Evolutionary conservation across 2,888 invertebrate genomes (phyloP).

Genomic region (Lasioglossum morio): DNA sequence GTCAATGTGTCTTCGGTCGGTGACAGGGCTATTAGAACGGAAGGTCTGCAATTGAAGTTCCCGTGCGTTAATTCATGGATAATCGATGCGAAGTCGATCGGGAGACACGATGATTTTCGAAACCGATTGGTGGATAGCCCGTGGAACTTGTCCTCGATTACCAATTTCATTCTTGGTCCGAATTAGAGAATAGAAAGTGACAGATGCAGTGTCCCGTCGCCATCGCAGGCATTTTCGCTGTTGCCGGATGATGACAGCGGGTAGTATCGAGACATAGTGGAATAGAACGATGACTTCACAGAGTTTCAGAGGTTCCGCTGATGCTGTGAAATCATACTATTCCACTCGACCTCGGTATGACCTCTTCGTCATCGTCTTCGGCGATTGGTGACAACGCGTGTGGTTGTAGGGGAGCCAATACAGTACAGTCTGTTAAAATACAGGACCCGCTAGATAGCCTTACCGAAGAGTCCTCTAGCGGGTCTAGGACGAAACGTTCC

Average conservation of each 20-base stretch:
- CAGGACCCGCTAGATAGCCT: no score
- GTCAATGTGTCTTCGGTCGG: slow-evolving; percentile 40
- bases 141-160: not conserved
- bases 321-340: not conserved
- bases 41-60: not conserved
- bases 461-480: no score
- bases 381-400: not conserved
- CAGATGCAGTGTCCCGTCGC: not conserved
- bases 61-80: not conserved
- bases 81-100: not conserved
- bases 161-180: not conserved
- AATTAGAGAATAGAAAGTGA: not conserved
- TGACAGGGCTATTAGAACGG: not conserved
- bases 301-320: no score
- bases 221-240: not conserved
- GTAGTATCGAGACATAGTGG: not conserved
- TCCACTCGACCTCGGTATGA: not conserved
- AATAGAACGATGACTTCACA: not conserved
- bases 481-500: no score
- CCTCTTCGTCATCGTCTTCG: not conserved
- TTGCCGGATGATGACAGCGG: not conserved
- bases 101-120: not conserved
- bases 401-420: no score
- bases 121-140: not conserved
- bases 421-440: no score